Conservation (phyloP, 1,140 invertebrate genomes). For the Episyrphus balteatus region DNA sequence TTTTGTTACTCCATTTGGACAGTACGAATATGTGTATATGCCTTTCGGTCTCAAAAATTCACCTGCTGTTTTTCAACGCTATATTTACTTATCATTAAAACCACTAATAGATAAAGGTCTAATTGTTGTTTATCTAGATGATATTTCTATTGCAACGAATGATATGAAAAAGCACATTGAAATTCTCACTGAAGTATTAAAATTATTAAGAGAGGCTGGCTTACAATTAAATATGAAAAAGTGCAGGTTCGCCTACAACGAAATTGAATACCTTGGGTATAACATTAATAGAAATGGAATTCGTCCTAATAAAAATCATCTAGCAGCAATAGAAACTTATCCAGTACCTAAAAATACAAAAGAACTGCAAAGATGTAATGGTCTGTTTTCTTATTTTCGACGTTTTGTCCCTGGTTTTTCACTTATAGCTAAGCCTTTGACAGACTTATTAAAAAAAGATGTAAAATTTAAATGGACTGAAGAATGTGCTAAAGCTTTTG, state of each 20-base stretch:
- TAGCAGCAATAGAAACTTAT: background rate
- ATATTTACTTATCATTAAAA: background rate
- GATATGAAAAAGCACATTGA: background rate
- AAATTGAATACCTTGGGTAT: constrained; percentile 19
- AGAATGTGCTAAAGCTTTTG: constrained; percentile 14
- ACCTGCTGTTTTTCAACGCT: constrained; percentile 10
- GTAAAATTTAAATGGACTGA: constrained; percentile 6
- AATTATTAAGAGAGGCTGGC: background rate
- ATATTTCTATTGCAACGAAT: background rate
- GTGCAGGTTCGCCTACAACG: background rate
- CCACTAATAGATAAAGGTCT: background rate
- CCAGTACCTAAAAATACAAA: background rate
- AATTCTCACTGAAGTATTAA: background rate
- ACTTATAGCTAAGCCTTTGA: constrained; percentile 8
- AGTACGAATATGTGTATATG: constrained; percentile 37
- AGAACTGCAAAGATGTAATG: background rate
- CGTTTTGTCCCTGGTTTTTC: constrained; percentile 12
- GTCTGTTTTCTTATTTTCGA: constrained; percentile 4
- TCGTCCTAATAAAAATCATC: constrained; percentile 11
- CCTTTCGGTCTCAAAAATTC: constrained; percentile 39
- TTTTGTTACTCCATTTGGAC: constrained; percentile 22
- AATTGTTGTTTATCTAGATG: background rate
- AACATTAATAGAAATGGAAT: constrained; percentile 7
- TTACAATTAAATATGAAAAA: background rate
- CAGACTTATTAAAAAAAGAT: constrained; percentile 10